Conservation (phyloP, 2,113 vertebrate genomes). For the Clinocottus analis region DNA sequence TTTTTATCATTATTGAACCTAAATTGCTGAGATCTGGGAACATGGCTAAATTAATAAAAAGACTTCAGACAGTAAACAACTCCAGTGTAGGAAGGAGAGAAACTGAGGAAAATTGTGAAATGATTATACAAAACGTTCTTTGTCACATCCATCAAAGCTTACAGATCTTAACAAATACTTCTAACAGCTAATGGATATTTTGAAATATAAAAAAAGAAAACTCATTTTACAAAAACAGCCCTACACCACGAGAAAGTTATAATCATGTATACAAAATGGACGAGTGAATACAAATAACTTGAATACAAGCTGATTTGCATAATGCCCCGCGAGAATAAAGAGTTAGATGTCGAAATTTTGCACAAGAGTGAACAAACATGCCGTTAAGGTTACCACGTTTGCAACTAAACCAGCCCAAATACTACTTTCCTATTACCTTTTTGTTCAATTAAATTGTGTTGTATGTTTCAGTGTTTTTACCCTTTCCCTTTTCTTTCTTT, state of each 20-base stretch:
- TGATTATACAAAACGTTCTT: not conserved
- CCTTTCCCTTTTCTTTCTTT: conserved; percentile 22
- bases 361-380: not conserved
- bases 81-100: not conserved
- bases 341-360: not conserved
- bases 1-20: no score
- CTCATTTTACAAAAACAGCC: not conserved
- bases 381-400: not conserved
- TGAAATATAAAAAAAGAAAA: not conserved
- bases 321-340: not conserved
- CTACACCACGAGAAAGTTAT: not conserved
- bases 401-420: not conserved
- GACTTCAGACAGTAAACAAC: no score
- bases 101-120: not conserved
- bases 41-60: not conserved
- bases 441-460: not conserved
- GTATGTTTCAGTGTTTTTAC: not conserved
- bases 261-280: not conserved
- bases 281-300: not conserved
- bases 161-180: not conserved
- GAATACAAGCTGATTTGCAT: not conserved
- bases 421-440: not conserved
- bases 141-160: not conserved
- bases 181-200: not conserved
- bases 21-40: not conserved